These are phyloP conservation scores for Harlomillsia oculata DNA, from an alignment of 1,140 invertebrate species.

Conservation along the genomic window DNA sequence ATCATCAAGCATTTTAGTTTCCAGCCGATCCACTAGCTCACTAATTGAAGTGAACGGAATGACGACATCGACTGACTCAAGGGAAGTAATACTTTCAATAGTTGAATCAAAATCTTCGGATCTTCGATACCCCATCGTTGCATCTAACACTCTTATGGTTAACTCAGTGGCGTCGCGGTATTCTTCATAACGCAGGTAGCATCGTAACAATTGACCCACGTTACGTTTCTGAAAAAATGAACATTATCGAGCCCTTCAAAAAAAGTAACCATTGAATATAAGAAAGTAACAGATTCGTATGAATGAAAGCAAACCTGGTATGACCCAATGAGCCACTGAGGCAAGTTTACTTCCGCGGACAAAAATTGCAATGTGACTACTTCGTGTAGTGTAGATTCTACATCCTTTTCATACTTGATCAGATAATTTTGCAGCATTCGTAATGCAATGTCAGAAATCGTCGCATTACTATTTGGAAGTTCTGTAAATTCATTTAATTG, in stretches of 20 bases:
- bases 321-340: slow-evolving; percentile 29
- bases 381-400: slow-evolving; percentile 23
- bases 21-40: slow-evolving; percentile 15
- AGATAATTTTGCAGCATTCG: slow-evolving; percentile 26
- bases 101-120: slow-evolving; percentile 24
- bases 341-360: slow-evolving; percentile 6
- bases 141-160: slow-evolving; percentile 25
- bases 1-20: too few species aligned
- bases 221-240: slow-evolving; percentile 22
- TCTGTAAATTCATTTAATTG: slow-evolving; percentile 8
- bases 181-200: slow-evolving; percentile 26
- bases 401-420: slow-evolving; percentile 9
- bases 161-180: slow-evolving; percentile 28
- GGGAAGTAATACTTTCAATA: slow-evolving; percentile 21
- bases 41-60: slow-evolving; percentile 28
- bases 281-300: neutral
- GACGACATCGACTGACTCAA: slow-evolving; percentile 11
- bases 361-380: slow-evolving; percentile 22
- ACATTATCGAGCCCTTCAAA: neutral
- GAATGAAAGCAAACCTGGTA: slow-evolving; percentile 19
- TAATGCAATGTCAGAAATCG: slow-evolving; percentile 24
- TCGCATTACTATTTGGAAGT: slow-evolving; percentile 21
- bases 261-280: neutral
- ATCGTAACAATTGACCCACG: slow-evolving; percentile 19
- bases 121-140: slow-evolving; percentile 17